Evolutionary conservation across 92 coral and sea anemone genomes (phyloP), one percentile per base, ranked within the genome.

Genomic region (Parazoanthus swiftii): DNA sequence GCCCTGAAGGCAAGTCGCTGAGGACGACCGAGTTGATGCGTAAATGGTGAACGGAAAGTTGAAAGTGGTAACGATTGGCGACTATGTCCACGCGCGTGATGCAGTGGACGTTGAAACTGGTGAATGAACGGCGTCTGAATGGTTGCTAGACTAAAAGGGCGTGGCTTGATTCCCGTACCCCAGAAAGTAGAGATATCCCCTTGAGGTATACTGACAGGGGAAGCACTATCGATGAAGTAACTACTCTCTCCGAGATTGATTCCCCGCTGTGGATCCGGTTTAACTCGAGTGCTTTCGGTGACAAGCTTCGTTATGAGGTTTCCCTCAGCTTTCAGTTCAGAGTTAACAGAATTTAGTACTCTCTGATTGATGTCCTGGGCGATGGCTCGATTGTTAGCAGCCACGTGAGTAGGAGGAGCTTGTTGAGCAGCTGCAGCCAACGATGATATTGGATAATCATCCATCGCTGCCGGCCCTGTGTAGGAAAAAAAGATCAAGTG

Each of bases 291-390:
- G 9, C 87, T 84, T 35, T 84, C 79, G 13, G 87, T 29, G 0
- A 84, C 87, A 54, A 84, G 2, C 13, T 71, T 84, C 8, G 77
- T 84, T 26, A 84, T 84, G 1, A 84, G 79, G 18, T 84, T 84
- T 71, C 87, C 87, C 21, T 84, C 87, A 29, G 87, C 87, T 71
- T 84, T 84, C 42, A 84, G 66, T 33, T 84, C 87, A 14, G 87
- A 84, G 78, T 84, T 81, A 42, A 81, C 85, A 21, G 67, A 63
- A 23, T 81, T 84, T 16, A 84, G 78, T 21, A 84, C 48, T 73
- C 6, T 71, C 35, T 84, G 87, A 21, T 70, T 71, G 66, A 84
- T 9, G 44, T 71, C 79, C 26, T 84, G 87, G 43, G 59, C 23
- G 59, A 71, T 15, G 15, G 46, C 79, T 25, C 68, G 29, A 74